Evolutionary conservation across 2,888 invertebrate species (phyloP).

Genomic region (Agapetus fuscipes): DNA sequence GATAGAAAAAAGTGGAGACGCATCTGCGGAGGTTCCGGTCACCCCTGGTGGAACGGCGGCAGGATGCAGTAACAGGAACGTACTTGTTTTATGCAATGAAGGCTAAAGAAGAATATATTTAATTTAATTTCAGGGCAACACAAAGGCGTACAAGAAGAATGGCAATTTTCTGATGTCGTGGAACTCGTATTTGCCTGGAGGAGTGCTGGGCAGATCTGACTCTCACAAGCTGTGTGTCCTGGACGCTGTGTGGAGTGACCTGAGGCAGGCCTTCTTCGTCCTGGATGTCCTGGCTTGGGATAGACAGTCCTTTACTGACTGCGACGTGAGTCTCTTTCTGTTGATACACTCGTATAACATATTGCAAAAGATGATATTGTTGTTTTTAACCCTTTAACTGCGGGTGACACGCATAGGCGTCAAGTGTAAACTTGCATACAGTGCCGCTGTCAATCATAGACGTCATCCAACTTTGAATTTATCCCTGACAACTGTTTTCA

Average conservation of each 20-base stretch:
- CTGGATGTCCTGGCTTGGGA: conserved; percentile 81
- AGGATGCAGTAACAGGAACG: too few relatives aligned
- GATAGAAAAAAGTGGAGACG: too few relatives aligned
- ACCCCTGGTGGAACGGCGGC: too few relatives aligned
- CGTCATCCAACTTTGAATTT: too few relatives aligned
- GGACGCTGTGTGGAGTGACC: conserved; percentile 70
- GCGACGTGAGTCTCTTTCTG: conserved; percentile 51
- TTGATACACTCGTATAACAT: background rate
- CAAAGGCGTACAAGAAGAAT: conserved; percentile 57
- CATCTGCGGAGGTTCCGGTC: too few relatives aligned
- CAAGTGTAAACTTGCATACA: too few relatives aligned
- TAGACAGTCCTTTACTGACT: conserved; percentile 56
- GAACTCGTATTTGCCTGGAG: conserved; percentile 64
- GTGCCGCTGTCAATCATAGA: too few relatives aligned
- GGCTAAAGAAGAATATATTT: too few relatives aligned
- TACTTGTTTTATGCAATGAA: too few relatives aligned
- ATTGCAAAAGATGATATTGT: conserved; percentile 11
- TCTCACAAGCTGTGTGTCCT: conserved; percentile 54
- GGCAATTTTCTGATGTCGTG: conserved; percentile 50
- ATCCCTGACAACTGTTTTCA: too few relatives aligned
- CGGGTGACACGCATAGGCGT: too few relatives aligned
- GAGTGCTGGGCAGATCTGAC: conserved; percentile 33
- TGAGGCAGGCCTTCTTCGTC: conserved; percentile 56
- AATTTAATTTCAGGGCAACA: conserved; percentile 60
- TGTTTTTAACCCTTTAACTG: too few relatives aligned